Conservation (phyloP, 2,797 vertebrate genomes). For the Strix occidentalis region DNA sequence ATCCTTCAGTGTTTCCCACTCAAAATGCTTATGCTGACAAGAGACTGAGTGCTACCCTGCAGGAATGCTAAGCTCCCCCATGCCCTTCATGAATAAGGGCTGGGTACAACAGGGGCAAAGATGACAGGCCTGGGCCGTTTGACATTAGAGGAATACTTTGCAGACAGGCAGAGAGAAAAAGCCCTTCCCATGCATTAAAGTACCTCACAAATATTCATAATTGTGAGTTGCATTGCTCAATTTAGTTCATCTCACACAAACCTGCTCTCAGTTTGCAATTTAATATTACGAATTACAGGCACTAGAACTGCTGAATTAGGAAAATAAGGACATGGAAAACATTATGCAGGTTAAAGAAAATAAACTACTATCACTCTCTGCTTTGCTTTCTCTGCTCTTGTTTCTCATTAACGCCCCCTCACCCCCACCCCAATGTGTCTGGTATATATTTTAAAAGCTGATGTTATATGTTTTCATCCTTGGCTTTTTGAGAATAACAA, state of each 20-base stretch:
- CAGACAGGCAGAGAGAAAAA: not conserved
- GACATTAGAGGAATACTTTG: not conserved
- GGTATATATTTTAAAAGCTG: not conserved
- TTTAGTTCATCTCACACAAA: not conserved
- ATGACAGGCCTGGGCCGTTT: not conserved
- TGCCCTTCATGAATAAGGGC: not conserved
- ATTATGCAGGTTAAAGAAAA: not conserved
- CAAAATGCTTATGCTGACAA: not conserved
- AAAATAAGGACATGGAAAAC: not conserved
- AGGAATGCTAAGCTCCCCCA: not conserved
- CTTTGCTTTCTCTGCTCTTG: not conserved
- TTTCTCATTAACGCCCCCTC: not conserved
- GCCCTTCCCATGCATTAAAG: not conserved
- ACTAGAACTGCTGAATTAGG: not conserved
- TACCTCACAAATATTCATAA: not conserved
- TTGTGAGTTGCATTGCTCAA: not conserved
- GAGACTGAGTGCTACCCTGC: not conserved
- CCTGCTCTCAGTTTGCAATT: not conserved
- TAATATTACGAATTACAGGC: not conserved
- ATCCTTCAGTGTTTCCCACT: not conserved
- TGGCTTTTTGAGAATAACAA: not conserved
- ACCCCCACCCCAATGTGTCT: not conserved
- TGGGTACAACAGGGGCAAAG: not conserved
- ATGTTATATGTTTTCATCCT: not conserved
- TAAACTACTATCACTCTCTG: not conserved